phyloP scores from a whole-genome alignment of 2,888 invertebrate species.

The Hoplodrina blanda region DNA sequence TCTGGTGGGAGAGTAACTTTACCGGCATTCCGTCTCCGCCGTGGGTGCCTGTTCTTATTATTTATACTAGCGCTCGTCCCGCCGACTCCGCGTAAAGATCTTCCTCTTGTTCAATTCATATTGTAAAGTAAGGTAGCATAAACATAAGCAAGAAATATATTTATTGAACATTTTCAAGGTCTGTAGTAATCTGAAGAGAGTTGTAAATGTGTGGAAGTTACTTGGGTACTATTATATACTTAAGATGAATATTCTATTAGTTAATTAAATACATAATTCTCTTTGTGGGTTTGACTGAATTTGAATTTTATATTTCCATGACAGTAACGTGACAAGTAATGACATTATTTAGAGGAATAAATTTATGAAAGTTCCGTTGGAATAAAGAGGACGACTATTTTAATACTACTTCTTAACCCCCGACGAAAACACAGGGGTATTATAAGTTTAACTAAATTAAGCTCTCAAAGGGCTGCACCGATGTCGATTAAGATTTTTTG shows the following conservation, averaged over 20 bases:
- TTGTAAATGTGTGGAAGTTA: neutral
- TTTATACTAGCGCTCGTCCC: constrained; percentile 54
- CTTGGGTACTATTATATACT: neutral
- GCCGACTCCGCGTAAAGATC: constrained; percentile 37
- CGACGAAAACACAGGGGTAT: too few relatives aligned
- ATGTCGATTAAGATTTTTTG: too few relatives aligned
- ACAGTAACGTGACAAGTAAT: neutral
- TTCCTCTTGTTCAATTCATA: constrained; percentile 26
- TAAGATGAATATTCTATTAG: neutral
- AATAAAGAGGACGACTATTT: neutral
- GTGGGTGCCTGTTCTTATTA: constrained; percentile 60
- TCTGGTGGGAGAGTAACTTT: constrained; percentile 81
- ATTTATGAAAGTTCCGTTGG: neutral
- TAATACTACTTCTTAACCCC: neutral
- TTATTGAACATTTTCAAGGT: constrained; percentile 10
- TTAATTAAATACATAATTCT: neutral
- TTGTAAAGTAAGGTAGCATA: constrained; percentile 26
- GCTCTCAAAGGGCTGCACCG: too few relatives aligned
- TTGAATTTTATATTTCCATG: neutral
- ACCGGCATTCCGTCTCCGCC: constrained; percentile 69
- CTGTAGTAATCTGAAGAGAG: neutral
- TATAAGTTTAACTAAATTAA: too few relatives aligned
- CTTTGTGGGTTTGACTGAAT: neutral
- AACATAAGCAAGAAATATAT: constrained; percentile 2
- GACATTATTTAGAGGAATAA: neutral